Evolutionary conservation across 1,140 invertebrate species (phyloP).

Genomic region (Amyelois transitella): DNA sequence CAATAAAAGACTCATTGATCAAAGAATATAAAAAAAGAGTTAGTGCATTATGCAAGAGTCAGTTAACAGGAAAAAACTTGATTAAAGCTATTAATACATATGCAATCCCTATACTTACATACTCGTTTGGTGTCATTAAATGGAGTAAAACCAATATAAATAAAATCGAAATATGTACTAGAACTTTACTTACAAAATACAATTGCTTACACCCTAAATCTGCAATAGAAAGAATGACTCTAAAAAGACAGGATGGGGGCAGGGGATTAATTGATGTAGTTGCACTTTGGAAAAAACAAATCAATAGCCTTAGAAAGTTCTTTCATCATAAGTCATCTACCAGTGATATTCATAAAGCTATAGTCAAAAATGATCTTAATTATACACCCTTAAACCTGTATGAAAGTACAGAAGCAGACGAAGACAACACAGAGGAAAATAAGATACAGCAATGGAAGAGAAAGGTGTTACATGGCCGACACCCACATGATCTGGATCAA

Average conservation of each 20-base stretch:
- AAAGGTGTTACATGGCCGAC: conserved; percentile 10
- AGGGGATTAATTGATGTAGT: conserved; percentile 2
- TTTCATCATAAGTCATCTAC: background rate
- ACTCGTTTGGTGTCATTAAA: conserved; percentile 24
- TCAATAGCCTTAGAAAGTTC: background rate
- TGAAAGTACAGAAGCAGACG: background rate
- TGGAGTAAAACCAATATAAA: conserved; percentile 18
- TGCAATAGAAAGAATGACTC: conserved; percentile 1
- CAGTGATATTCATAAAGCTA: background rate
- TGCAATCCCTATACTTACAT: conserved; percentile 28
- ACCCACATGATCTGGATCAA: conserved; percentile 20
- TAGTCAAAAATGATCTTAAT: background rate
- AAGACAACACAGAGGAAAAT: background rate
- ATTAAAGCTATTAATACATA: conserved; percentile 29
- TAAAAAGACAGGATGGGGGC: conserved; percentile 2
- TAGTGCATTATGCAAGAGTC: conserved; percentile 9
- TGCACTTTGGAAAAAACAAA: background rate
- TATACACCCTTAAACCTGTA: background rate
- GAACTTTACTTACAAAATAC: background rate
- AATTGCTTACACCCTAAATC: conserved; percentile 2
- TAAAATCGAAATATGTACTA: conserved; percentile 14
- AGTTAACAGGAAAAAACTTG: conserved; percentile 10
- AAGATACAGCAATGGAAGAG: conserved; percentile 10
- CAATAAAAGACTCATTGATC: conserved; percentile 15
- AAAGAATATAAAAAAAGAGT: conserved; percentile 18